Evolutionary conservation across 2,113 vertebrate species (phyloP), one percentile per base, ranked within the genome.

Genomic region (Chionis minor): DNA sequence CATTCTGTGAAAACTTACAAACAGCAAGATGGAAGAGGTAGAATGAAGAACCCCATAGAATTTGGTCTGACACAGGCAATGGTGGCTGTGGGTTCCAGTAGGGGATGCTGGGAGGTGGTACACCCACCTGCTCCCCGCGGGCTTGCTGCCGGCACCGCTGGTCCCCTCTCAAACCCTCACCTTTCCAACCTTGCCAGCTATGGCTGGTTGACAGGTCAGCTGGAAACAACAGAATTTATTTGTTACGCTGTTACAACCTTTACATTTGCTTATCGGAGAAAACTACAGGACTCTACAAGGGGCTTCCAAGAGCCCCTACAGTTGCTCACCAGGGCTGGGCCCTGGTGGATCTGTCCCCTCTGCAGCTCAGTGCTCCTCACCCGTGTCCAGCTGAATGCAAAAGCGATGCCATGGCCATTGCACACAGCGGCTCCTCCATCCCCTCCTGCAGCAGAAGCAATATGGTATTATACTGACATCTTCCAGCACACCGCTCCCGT

Each of bases 361-460:
- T 67, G 54, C 54, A 40, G 47, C 2, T 5, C 1, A 1, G 10
- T 1, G 32, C 38, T 78, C 80, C 84, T 59, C 54, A 44, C 44
- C 26, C 13, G 30, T 9, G 1, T 22, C 70, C 47, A 59, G 75
- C 2, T 2, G 1, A 62, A 77, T 9, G 19, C 47, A 73, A 40
- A 44, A 35, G 61, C 0, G 0, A 45, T 26, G 32, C 49, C 3
- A 0, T 0, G 5, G 24, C 66, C 19, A 1, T 9, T 9, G n/a
- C 15, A 4, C 27, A 4, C 23, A 26, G 66, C 23, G 4, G 40
- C 27, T 61, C 61, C 66, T 55, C 66, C 66, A 44, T 15, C 65
- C n/a, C 6, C 9, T 44, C 65, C 67, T 10, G 62, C 78, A 56
- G n/a, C 52, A 49, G n/a, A n/a, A 81, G 38, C 45, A 63, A 22